These are phyloP conservation scores for Drosophila eugracilis DNA, from an alignment of 1,140 invertebrate species.

Conservation along the genomic window DNA sequence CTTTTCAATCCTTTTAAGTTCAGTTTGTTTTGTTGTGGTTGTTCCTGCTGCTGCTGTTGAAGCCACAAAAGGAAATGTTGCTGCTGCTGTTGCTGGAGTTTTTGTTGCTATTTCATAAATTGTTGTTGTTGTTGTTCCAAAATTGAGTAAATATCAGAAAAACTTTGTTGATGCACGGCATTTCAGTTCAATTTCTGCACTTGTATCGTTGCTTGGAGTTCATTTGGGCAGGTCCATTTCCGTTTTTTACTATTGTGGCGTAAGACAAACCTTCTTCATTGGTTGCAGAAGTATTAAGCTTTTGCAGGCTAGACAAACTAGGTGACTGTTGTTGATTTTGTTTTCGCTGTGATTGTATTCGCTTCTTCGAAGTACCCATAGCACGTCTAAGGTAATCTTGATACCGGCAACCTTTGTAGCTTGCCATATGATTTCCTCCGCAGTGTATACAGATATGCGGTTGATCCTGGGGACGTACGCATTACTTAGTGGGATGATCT, in stretches of 20 bases:
- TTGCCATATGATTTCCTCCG: no score
- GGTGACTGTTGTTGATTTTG: no score
- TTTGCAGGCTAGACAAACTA: no score
- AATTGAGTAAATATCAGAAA: not conserved
- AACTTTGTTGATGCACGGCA: not conserved
- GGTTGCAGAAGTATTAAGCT: no score
- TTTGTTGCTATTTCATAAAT: conserved; percentile 1
- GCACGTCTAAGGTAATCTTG: conserved; percentile 18
- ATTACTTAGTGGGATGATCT: not conserved
- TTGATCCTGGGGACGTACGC: not conserved
- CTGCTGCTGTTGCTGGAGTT: not conserved
- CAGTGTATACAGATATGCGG: no score
- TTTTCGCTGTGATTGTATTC: no score
- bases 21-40: not conserved
- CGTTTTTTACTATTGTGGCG: conserved; percentile 12
- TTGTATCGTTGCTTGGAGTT: no score
- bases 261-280: conserved; percentile 8
- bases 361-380: conserved; percentile 1
- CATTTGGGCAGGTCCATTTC: conserved; percentile 3
- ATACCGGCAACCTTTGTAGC: conserved; percentile 24
- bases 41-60: not conserved
- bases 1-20: not conserved
- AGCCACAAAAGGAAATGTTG: not conserved
- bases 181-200: not conserved
- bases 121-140: not conserved